Conservation (phyloP, 2,797 vertebrate genomes). For the Xiphorhynchus erythropygius region DNA sequence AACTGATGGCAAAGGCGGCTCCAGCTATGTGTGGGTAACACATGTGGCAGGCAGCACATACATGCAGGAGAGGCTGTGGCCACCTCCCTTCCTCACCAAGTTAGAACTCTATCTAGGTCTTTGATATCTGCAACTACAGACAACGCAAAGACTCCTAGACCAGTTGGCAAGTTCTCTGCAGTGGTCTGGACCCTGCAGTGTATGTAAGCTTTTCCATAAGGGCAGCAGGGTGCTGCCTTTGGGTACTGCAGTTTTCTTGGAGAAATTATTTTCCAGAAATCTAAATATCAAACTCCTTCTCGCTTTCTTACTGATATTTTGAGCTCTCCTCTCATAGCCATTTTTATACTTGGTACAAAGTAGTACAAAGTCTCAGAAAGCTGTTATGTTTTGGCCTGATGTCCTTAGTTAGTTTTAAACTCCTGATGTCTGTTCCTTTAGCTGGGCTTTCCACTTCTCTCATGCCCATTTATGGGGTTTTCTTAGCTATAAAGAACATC, state of each 20-base stretch:
- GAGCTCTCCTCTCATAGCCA: not conserved
- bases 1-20: not conserved
- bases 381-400: not conserved
- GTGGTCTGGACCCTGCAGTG: fast-evolving
- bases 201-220: not conserved
- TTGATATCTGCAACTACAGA: not conserved
- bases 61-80: not conserved
- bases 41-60: not conserved
- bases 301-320: not conserved
- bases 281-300: not conserved
- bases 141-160: not conserved
- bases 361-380: not conserved
- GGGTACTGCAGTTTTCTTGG: not conserved
- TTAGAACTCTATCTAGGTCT: not conserved
- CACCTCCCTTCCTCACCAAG: not conserved
- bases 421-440: not conserved
- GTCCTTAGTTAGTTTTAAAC: not conserved
- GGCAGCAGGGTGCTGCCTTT: not conserved
- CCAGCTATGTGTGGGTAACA: not conserved
- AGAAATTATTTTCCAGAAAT: not conserved
- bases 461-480: not conserved
- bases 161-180: not conserved
- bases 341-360: not conserved
- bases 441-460: not conserved
- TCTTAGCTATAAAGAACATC: not conserved